phyloP scores from a whole-genome alignment of 1,140 invertebrate species.

The Archivesica marissinica region DNA sequence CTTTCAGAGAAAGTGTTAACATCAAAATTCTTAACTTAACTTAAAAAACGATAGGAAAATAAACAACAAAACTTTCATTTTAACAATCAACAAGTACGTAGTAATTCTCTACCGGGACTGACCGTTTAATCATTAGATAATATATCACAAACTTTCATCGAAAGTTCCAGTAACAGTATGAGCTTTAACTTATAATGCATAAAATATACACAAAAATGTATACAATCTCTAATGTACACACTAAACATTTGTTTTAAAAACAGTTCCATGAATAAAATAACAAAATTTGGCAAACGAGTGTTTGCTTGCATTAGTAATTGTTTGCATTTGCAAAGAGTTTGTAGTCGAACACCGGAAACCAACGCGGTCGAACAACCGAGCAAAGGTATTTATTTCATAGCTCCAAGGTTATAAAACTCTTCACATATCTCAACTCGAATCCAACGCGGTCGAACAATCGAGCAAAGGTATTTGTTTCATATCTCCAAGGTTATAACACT shows the following conservation, averaged over 20 bases:
- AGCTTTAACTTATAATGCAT: conserved; percentile 7
- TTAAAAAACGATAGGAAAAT: neutral
- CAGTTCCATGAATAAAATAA: conserved; percentile 8
- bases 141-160: conserved; percentile 27
- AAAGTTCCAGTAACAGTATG: conserved; percentile 19
- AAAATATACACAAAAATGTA: conserved; percentile 23
- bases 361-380: too few relatives aligned
- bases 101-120: neutral
- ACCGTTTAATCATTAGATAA: neutral
- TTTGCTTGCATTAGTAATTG: conserved; percentile 18
- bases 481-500: too few relatives aligned
- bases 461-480: too few relatives aligned
- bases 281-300: conserved; percentile 23
- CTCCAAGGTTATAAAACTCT: too few relatives aligned
- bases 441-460: too few relatives aligned
- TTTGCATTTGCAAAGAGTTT: too few relatives aligned
- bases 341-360: too few relatives aligned
- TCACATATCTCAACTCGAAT: too few relatives aligned
- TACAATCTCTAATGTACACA: neutral
- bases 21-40: neutral
- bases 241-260: neutral
- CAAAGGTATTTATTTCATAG: neutral
- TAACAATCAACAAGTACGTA: neutral
- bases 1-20: neutral
- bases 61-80: neutral